Evolutionary conservation across 1,140 invertebrate species (phyloP), one percentile per base, ranked within the genome.

Genomic region (Drosophila sechellia): DNA sequence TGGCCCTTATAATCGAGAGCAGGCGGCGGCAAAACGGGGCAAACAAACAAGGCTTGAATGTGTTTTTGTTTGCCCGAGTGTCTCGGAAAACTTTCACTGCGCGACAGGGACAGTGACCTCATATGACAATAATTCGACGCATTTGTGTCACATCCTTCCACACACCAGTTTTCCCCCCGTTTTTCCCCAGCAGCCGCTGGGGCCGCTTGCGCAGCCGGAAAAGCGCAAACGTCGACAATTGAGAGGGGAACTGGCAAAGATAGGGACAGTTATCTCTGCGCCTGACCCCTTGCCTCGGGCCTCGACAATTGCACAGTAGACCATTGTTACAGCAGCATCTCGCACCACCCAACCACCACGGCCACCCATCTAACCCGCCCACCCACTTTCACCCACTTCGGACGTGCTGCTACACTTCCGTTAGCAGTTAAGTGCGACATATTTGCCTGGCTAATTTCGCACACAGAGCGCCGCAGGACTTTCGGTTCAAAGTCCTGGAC

Each of bases 101-200:
- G 64, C 69, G 66, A 77, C 65, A 87, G 72, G 85, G 77, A 90
- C 85, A 89, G 72, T 84, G 85, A 89, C 84, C 84, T 89, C 85
- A 80, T 84, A 74, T 75, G 85, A 89, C 77, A 89, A 89, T 89
- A 89, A 89, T 89, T 90, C 84, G 85, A 90, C 77, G 85, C 84
- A 90, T 87, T 87, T 87, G 78, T 87, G 83, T 79, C 85, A 89
- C 61, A 79, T 48, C 56, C 76, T 57, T 34, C 48, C 61, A 34
- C 53, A 40, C 40, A 42, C 15, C 8, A 13, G 3, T 13, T 39
- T 39, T 12, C 39, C 17, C 4, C 37, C 50, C 22, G 2, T 15
- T 13, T 3, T 25, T 22, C 37, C 37, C 1, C 43, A 35, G n/a
- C 37, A 15, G 5, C 40, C 64, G 66, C n/a, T n/a, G n/a, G n/a